These are phyloP conservation scores for Cephalopterus ornatus DNA, from an alignment of 2,113 vertebrate species.

Conservation along the genomic window DNA sequence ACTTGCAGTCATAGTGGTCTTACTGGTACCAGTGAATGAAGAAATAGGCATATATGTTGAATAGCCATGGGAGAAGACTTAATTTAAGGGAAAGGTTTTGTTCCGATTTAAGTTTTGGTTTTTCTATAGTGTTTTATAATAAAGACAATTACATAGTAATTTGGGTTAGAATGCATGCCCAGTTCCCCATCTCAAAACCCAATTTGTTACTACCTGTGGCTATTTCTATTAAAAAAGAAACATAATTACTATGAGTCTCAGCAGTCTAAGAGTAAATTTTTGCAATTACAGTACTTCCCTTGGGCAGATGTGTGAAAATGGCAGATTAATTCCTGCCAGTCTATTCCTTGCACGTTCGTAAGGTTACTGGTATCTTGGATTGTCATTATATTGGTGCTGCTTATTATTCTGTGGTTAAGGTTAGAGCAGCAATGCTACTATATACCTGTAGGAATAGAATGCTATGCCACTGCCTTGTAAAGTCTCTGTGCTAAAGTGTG, in stretches of 20 bases:
- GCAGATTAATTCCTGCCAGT: constrained; percentile 74
- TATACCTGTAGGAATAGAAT: constrained; percentile 23
- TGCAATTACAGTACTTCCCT: constrained; percentile 79
- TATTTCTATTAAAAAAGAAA: constrained; percentile 81
- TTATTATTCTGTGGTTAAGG: constrained; percentile 57
- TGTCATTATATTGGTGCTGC: constrained; percentile 13
- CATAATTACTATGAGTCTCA: constrained; percentile 81
- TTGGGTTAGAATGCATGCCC: constrained; percentile 75
- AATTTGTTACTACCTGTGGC: constrained; percentile 83
- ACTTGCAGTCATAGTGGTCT: background rate
- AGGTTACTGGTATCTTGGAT: constrained; percentile 32
- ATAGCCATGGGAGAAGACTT: background rate
- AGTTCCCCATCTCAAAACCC: constrained; percentile 72
- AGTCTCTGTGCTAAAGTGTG: background rate
- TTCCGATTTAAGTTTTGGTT: constrained; percentile 53
- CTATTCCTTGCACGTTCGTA: constrained; percentile 50
- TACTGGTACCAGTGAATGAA: constrained; percentile 22
- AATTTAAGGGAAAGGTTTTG: constrained; percentile 18
- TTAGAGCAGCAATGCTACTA: constrained; percentile 35
- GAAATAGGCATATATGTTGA: background rate
- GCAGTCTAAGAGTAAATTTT: constrained; percentile 79
- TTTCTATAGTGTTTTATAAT: constrained; percentile 59
- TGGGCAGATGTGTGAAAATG: constrained; percentile 79
- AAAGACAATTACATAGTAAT: constrained; percentile 74
- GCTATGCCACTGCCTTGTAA: background rate